Percentiles rank a stretch among this genome's conserved stretches.
phyloP scores from a whole-genome alignment of 2,888 invertebrate genomes.

The Phalangium opilio region DNA sequence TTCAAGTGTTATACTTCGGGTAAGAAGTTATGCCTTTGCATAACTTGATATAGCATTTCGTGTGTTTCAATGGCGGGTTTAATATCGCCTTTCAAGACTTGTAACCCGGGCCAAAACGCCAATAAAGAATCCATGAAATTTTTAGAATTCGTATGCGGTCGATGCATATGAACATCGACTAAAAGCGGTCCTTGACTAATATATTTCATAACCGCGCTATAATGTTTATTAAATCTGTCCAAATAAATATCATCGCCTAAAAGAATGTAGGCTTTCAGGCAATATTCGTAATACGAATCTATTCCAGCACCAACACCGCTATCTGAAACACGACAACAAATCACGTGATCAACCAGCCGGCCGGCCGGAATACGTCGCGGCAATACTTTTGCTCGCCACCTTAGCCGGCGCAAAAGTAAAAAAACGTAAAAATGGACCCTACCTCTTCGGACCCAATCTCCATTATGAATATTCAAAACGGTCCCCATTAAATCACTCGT shows the following conservation, averaged over 20 bases:
- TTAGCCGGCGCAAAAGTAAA: too few species aligned
- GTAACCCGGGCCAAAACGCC: conserved; percentile 94
- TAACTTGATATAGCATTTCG: conserved; percentile 96
- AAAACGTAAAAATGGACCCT: conserved; percentile 2
- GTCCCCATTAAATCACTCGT: conserved; percentile 91
- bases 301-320: conserved; percentile 98
- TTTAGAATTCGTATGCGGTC: conserved; percentile 80
- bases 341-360: too few species aligned
- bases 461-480: conserved; percentile 91
- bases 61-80: conserved; percentile 97
- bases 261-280: conserved; percentile 89
- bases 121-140: conserved; percentile 95
- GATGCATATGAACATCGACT: conserved; percentile 85
- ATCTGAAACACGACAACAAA: conserved; percentile 41
- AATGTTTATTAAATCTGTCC: conserved; percentile 80
- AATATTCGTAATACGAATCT: conserved; percentile 97
- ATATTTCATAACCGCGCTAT: conserved; percentile 92
- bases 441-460: conserved; percentile 84
- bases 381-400: too few species aligned
- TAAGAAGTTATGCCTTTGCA: conserved; percentile 92
- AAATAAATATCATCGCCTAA: conserved; percentile 80
- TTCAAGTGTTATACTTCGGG: conserved; percentile 46
- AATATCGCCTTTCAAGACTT: conserved; percentile 71
- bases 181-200: conserved; percentile 88
- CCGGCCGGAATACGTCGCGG: too few species aligned